Conservation (phyloP, 2,888 invertebrate species). For the Ophioninae sp. region DNA sequence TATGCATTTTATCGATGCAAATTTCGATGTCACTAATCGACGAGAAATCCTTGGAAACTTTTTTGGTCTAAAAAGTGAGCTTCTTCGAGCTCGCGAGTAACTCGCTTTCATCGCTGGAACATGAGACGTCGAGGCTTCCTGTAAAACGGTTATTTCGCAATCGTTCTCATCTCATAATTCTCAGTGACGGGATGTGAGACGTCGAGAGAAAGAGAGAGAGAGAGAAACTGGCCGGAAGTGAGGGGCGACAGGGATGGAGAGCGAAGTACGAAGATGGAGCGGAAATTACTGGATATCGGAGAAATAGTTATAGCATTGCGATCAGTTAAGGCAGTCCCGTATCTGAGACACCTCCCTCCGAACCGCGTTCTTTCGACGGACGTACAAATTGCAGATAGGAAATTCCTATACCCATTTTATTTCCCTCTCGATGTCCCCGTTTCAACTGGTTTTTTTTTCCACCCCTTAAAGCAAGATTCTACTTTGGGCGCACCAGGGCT, state of each 20-base stretch:
- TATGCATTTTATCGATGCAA: too few species aligned
- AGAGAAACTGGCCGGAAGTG: conserved; percentile 27
- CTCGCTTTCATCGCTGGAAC: conserved; percentile 10
- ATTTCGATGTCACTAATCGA: neutral
- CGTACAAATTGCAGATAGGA: neutral
- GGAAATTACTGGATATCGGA: conserved; percentile 76
- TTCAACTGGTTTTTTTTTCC: neutral
- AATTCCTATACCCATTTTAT: neutral
- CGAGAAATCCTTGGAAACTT: neutral
- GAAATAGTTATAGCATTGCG: conserved; percentile 75
- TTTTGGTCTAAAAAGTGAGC: neutral
- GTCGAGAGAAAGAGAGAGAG: conserved; percentile 9
- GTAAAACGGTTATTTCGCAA: conserved; percentile 41
- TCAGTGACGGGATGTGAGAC: conserved; percentile 36
- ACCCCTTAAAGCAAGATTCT: neutral
- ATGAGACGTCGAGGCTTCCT: conserved; percentile 11
- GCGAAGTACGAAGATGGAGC: conserved; percentile 47
- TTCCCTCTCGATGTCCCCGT: neutral
- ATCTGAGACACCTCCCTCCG: conserved; percentile 34
- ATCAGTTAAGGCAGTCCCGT: conserved; percentile 64
- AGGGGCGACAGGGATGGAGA: conserved; percentile 27
- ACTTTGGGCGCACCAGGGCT: too few species aligned
- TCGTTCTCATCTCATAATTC: conserved; percentile 59
- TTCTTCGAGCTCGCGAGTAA: neutral
- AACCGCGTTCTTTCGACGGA: conserved; percentile 22